phyloP scores from a whole-genome alignment of 2,888 invertebrate genomes.

The Heliconius hortense region DNA sequence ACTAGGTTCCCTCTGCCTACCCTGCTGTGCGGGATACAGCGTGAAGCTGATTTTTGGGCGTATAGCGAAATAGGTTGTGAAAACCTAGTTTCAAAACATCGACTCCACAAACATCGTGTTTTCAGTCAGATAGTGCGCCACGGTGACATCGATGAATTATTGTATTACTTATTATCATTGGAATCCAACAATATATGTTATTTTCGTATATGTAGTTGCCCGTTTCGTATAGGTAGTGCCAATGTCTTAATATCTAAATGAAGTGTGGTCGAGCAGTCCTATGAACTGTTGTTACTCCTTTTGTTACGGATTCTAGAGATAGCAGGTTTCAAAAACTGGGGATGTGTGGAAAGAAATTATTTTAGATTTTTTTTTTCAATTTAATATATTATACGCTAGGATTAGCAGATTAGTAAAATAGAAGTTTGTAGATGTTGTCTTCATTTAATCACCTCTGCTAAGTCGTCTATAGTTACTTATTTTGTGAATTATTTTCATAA shows the following conservation, averaged over 20 bases:
- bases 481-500: not conserved
- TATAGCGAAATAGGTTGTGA: too few relatives aligned
- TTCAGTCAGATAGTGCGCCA: too few relatives aligned
- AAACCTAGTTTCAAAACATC: too few relatives aligned
- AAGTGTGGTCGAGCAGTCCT: slow-evolving; percentile 37
- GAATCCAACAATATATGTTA: slow-evolving; percentile 31
- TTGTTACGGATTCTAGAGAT: slow-evolving; percentile 38
- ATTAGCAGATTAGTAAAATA: too few relatives aligned
- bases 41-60: too few relatives aligned
- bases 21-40: too few relatives aligned
- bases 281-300: slow-evolving; percentile 40
- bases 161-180: slow-evolving; percentile 35
- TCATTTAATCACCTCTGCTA: too few relatives aligned
- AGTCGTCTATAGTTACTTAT: not conserved
- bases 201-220: slow-evolving; percentile 32
- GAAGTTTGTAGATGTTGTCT: too few relatives aligned
- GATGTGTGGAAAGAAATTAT: slow-evolving; percentile 29
- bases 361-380: not conserved
- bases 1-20: too few relatives aligned
- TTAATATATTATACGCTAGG: not conserved
- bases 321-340: slow-evolving; percentile 18
- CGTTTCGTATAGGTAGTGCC: slow-evolving; percentile 32
- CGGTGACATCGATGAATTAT: too few relatives aligned
- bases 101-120: too few relatives aligned
- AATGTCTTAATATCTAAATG: slow-evolving; percentile 44